Conservation (phyloP, 2,888 invertebrate species). For the Ariolimax columbianus region DNA sequence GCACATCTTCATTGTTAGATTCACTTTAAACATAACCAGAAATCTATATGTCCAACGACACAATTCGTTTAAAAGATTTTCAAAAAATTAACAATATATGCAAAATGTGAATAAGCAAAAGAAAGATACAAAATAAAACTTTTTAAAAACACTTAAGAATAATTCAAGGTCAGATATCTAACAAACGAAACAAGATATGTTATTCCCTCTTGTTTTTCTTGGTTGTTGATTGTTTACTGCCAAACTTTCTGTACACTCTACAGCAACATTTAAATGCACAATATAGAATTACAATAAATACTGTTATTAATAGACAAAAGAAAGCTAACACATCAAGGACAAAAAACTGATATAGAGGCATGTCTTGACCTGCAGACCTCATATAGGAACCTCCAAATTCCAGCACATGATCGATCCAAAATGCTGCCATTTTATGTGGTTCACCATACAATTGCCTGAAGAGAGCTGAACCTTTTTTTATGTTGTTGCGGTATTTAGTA, state of each 20-base stretch:
- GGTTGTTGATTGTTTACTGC: not conserved
- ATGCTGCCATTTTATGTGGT: slow-evolving; percentile 59
- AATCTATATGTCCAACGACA: not conserved
- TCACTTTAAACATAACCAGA: not conserved
- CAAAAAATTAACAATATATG: no score
- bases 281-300: not conserved
- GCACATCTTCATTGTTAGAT: not conserved
- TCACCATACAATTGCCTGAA: slow-evolving; percentile 53
- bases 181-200: not conserved
- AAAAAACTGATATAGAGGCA: slow-evolving; percentile 62
- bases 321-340: slow-evolving; percentile 60
- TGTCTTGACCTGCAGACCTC: slow-evolving; percentile 53
- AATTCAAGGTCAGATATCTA: no score
- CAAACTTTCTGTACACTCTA: not conserved
- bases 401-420: slow-evolving; percentile 65
- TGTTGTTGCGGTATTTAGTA: slow-evolving; percentile 45
- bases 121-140: no score
- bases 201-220: slow-evolving; percentile 6
- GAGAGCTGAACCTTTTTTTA: slow-evolving; percentile 57
- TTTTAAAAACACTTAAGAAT: no score
- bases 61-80: not conserved
- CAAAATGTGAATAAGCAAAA: no score
- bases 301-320: slow-evolving; percentile 6
- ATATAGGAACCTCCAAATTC: slow-evolving; percentile 62
- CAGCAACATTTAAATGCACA: not conserved